phyloP scores from a whole-genome alignment of 1,140 invertebrate species.

The Aphelenchoides avenae region DNA sequence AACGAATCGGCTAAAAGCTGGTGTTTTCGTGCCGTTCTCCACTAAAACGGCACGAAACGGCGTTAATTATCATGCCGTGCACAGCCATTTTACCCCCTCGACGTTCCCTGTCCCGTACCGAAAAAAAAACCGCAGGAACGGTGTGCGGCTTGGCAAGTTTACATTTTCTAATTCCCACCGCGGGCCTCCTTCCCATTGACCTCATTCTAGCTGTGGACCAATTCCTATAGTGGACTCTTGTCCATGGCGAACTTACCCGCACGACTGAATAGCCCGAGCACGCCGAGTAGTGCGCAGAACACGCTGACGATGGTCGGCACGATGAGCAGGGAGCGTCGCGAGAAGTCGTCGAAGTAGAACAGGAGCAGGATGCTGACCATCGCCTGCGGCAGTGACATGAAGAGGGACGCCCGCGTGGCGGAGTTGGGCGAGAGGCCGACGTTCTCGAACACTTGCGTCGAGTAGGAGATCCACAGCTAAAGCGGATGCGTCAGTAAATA shows the following conservation, averaged over 20 bases:
- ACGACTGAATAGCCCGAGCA: conserved; percentile 22
- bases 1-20: too few relatives aligned
- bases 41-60: too few relatives aligned
- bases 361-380: conserved; percentile 31
- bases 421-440: conserved; percentile 18
- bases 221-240: not conserved
- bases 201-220: too few relatives aligned
- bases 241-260: conserved; percentile 1
- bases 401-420: conserved; percentile 30
- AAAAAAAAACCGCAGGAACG: not conserved
- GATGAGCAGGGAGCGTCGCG: conserved; percentile 32
- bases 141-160: not conserved
- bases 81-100: too few relatives aligned
- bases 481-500: too few relatives aligned
- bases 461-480: conserved; percentile 48
- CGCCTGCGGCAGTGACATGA: conserved; percentile 40
- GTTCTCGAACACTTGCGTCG: conserved; percentile 44
- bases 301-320: conserved; percentile 39
- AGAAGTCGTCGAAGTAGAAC: conserved; percentile 43
- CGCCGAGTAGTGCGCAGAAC: conserved; percentile 13
- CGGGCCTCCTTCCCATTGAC: conserved; percentile 3
- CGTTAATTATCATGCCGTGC: too few relatives aligned
- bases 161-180: not conserved
- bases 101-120: too few relatives aligned
- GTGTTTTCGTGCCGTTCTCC: too few relatives aligned